A percentile compares a stretch with the other conserved stretches of the same genome.
Evolutionary conservation across 1,140 invertebrate species (phyloP).

Genomic region (Thaumetopoea pityocampa): DNA sequence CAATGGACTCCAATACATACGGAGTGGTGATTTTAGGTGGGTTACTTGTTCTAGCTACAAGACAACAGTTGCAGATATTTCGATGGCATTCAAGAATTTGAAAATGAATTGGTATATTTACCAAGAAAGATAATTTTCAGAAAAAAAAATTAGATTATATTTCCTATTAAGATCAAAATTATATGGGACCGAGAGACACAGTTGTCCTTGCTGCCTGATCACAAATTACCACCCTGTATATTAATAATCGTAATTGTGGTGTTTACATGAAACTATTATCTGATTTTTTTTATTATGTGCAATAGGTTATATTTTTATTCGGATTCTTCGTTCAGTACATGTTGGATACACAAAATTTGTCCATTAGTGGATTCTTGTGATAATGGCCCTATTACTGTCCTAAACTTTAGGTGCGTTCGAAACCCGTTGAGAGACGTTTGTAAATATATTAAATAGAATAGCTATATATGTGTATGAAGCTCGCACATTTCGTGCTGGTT

Average conservation of each 20-base stretch:
- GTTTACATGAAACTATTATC: constrained; percentile 16
- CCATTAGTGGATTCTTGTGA: constrained; percentile 13
- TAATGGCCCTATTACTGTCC: constrained; percentile 14
- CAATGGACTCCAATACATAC: background rate
- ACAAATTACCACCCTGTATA: too few relatives aligned
- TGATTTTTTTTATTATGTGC: constrained; percentile 34
- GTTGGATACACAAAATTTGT: constrained; percentile 8
- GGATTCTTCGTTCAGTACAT: constrained; percentile 13
- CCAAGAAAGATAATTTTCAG: too few relatives aligned
- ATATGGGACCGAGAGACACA: too few relatives aligned
- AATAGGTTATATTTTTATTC: constrained; percentile 47
- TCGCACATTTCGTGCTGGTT: constrained; percentile 4
- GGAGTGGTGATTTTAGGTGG: too few relatives aligned
- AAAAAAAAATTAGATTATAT: too few relatives aligned
- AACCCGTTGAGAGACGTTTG: constrained; percentile 17
- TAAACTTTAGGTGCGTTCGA: constrained; percentile 19
- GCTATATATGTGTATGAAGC: background rate
- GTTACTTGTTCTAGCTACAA: too few relatives aligned
- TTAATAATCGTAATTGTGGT: constrained; percentile 7
- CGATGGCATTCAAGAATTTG: too few relatives aligned
- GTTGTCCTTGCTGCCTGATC: too few relatives aligned
- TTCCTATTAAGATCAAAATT: too few relatives aligned
- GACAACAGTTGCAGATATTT: too few relatives aligned
- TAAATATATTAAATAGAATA: constrained; percentile 22
- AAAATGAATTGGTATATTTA: too few relatives aligned